Evolutionary conservation across 2,797 vertebrate species (phyloP).

Genomic region (Sciurus vulgaris): DNA sequence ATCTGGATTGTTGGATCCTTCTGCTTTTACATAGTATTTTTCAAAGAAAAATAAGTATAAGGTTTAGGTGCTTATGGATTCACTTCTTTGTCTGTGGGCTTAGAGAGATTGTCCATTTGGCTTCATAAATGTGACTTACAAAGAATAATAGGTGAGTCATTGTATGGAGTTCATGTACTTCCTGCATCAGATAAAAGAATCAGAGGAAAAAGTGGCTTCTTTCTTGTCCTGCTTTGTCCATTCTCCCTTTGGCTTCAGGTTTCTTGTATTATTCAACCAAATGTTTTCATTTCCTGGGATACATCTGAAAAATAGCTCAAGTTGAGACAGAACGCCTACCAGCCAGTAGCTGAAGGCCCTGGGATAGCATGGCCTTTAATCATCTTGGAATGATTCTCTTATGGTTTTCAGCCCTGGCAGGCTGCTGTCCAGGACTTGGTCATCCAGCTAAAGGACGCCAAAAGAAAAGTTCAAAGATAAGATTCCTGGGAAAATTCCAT

Average conservation of each 20-base stretch:
- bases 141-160: constrained; percentile 1
- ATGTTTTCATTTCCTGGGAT: constrained; percentile 65
- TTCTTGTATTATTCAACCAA: constrained; percentile 65
- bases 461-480: constrained; percentile 64
- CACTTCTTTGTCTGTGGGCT: background rate
- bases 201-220: constrained; percentile 21
- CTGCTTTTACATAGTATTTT: constrained; percentile 64
- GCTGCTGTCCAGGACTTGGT: constrained; percentile 26
- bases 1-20: background rate
- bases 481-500: constrained; percentile 73
- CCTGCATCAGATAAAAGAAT: constrained; percentile 52
- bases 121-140: constrained; percentile 49
- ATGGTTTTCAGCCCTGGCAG: background rate
- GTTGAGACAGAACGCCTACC: constrained; percentile 41
- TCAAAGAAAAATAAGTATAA: constrained; percentile 45
- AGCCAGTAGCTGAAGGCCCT: constrained; percentile 23
- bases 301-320: constrained; percentile 53
- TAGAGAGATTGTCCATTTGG: constrained; percentile 25
- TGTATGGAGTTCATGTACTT: constrained; percentile 19
- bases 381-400: background rate
- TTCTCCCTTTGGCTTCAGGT: constrained; percentile 61
- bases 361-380: constrained; percentile 44
- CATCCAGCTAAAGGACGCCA: background rate
- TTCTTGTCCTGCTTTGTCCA: background rate
- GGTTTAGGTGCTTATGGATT: constrained; percentile 21